A percentile compares a stretch with the other conserved stretches of the same genome.
These are phyloP conservation scores for Phrynosoma platyrhinos DNA, from an alignment of 2,113 vertebrate species.

Conservation along the genomic window DNA sequence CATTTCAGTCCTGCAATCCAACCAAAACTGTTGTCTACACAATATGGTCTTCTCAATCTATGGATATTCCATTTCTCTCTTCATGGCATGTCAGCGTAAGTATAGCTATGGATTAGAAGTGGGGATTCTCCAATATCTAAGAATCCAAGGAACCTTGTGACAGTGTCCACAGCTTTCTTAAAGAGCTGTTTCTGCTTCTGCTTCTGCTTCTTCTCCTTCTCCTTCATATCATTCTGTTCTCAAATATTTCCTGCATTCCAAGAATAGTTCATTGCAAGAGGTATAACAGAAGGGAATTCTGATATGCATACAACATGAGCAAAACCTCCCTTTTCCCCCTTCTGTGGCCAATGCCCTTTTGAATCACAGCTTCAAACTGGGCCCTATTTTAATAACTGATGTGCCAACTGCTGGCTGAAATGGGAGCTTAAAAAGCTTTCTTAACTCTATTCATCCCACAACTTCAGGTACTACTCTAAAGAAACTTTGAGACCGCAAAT, in stretches of 20 bases:
- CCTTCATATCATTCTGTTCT: neutral
- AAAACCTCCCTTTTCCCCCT: no score
- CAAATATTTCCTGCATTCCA: neutral
- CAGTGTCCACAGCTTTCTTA: no score
- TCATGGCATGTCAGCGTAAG: neutral
- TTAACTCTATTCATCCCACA: neutral
- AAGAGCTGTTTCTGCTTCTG: no score
- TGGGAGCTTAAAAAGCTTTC: neutral
- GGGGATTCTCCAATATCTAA: neutral
- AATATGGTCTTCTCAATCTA: neutral
- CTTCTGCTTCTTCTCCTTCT: neutral
- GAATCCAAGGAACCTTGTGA: no score
- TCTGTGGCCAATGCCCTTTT: neutral
- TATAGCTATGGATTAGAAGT: neutral
- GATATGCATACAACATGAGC: no score
- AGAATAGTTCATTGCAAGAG: no score
- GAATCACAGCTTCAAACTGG: neutral
- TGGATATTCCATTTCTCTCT: neutral
- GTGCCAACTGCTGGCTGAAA: neutral
- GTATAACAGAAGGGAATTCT: no score
- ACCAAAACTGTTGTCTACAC: neutral
- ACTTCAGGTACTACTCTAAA: no score
- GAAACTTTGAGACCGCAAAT: no score
- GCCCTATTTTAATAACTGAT: neutral
- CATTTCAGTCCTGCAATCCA: neutral